Conservation (phyloP, 2,888 invertebrate species). For the Leptopilina syphax region DNA sequence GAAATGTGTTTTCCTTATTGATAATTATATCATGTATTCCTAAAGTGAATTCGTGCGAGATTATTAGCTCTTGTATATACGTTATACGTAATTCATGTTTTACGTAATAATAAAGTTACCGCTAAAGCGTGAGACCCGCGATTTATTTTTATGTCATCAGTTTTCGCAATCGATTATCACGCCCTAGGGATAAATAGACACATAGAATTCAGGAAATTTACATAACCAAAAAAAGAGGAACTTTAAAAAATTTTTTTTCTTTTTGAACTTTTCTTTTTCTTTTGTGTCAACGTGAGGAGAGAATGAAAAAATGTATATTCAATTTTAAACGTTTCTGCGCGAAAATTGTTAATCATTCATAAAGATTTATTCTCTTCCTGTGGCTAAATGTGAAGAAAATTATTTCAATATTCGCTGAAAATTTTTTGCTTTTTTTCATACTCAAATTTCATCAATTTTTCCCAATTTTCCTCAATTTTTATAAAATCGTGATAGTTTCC, state of each 20-base stretch:
- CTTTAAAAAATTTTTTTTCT: too few relatives aligned
- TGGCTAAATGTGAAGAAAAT: too few relatives aligned
- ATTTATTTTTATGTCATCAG: conserved; percentile 32
- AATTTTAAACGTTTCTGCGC: too few relatives aligned
- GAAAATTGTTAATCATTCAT: too few relatives aligned
- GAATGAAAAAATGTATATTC: too few relatives aligned
- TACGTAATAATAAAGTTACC: conserved; percentile 31
- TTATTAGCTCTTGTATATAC: conserved; percentile 9
- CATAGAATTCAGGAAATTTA: background rate
- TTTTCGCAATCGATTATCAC: conserved; percentile 23
- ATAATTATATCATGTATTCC: conserved; percentile 26
- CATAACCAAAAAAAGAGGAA: background rate
- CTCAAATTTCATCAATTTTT: background rate
- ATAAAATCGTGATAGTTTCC: background rate
- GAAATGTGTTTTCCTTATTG: conserved; percentile 21
- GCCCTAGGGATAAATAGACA: conserved; percentile 14
- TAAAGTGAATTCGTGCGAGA: conserved; percentile 35
- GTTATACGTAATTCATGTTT: conserved; percentile 29
- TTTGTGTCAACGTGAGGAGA: too few relatives aligned
- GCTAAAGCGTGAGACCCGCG: conserved; percentile 23
- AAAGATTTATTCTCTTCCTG: too few relatives aligned
- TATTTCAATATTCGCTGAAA: too few relatives aligned
- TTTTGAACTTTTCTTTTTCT: too few relatives aligned
- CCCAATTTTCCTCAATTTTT: conserved; percentile 30
- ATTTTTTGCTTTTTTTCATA: too few relatives aligned